Evolutionary conservation across 1,140 invertebrate species (phyloP), one percentile per base, ranked within the genome.

Genomic region (Heliothis subflexa): DNA sequence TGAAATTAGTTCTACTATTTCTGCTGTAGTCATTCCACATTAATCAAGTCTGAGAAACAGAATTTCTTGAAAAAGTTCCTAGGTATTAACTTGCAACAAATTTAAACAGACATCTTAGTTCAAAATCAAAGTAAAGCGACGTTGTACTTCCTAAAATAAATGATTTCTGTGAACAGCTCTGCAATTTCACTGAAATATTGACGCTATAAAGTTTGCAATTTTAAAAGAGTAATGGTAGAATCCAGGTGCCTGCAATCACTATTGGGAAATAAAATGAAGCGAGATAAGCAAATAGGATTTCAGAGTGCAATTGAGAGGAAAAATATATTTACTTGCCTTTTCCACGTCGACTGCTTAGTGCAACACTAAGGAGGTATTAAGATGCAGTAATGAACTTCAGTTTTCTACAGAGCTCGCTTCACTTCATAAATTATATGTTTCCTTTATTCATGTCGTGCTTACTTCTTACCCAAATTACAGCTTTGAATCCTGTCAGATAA

Each of bases 171-270:
- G 81, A 82, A 84, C 80, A 84, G 77, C 77, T 83, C 78, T 52
- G 78, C 82, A 80, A 82, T 88, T 86, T 78, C 78, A 83, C 59
- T 88, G 82, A 88, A 86, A 88, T 86, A 86, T 88, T 81, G 80
- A 88, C 55, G 83, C 82, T 83, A 85, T 86, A 88, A 84, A 88
- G 81, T 85, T 88, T 84, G 83, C 86, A 86, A 86, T 88, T 88
- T 88, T 85, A 86, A 88, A 86, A 86, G 86, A 88, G 81, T 88
- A 85, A 88, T 88, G 81, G 86, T 73, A 68, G 73, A 84, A 73
- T 88, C 81, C 85, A 86, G 85, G 85, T 86, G 85, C 80, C 81
- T 81, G 78, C 84, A 85, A 85, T 85, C 85, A 86, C 86, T 85
- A 85, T 86, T 81, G 83, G 82, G 78, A 84, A 83, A 86, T 85